A percentile compares a stretch with the other conserved stretches of the same genome.
These are phyloP conservation scores for Leucania comma DNA, from an alignment of 2,888 invertebrate species.

Conservation along the genomic window DNA sequence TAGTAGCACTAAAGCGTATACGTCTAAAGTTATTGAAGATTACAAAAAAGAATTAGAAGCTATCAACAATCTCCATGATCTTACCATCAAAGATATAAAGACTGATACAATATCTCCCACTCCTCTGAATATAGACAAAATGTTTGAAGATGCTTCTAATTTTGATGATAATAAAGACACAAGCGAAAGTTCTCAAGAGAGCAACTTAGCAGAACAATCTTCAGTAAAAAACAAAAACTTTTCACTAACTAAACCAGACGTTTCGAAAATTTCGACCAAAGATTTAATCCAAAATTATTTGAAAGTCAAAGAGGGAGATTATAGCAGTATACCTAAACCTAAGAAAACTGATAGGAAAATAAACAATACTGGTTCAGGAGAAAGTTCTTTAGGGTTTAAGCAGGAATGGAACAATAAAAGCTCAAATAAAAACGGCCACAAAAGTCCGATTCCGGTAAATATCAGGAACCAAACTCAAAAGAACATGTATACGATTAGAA, in stretches of 20 bases:
- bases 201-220: slow-evolving; percentile 59
- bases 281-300: slow-evolving; percentile 87
- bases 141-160: slow-evolving; percentile 82
- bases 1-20: slow-evolving; percentile 87
- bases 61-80: slow-evolving; percentile 86
- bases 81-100: slow-evolving; percentile 88
- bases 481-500: slow-evolving; percentile 73
- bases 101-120: slow-evolving; percentile 85
- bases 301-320: slow-evolving; percentile 86
- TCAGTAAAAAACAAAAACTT: slow-evolving; percentile 73
- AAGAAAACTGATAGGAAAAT: slow-evolving; percentile 79
- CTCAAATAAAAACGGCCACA: slow-evolving; percentile 69
- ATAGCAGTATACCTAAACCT: slow-evolving; percentile 72
- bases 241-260: slow-evolving; percentile 75
- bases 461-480: slow-evolving; percentile 79
- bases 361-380: slow-evolving; percentile 73
- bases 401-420: slow-evolving; percentile 83
- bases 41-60: slow-evolving; percentile 88
- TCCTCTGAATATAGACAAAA: slow-evolving; percentile 84
- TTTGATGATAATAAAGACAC: slow-evolving; percentile 72
- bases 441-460: slow-evolving; percentile 66
- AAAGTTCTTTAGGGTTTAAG: slow-evolving; percentile 69
- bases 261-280: slow-evolving; percentile 85
- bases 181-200: slow-evolving; percentile 68
- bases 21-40: slow-evolving; percentile 89